Percentiles rank a stretch among this genome's conserved stretches.
Conservation (phyloP, 2,797 vertebrate species). For the Alfaro cultratus region DNA sequence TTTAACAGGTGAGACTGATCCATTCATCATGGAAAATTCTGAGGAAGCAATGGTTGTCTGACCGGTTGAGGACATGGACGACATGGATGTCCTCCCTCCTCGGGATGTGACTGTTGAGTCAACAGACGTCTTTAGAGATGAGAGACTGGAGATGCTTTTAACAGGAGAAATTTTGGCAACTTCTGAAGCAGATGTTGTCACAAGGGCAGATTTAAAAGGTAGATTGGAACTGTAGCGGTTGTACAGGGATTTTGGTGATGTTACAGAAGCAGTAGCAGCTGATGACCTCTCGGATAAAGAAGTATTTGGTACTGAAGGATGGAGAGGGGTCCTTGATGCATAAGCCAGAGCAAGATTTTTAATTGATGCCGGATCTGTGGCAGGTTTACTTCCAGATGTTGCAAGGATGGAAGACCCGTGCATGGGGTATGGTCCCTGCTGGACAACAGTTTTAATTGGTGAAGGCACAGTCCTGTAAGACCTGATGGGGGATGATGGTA, state of each 20-base stretch:
- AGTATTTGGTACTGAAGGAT: constrained; percentile 84
- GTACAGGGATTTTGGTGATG: constrained; percentile 90
- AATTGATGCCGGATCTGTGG: constrained; percentile 89
- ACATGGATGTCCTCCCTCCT: constrained; percentile 80
- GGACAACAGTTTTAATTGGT: constrained; percentile 97
- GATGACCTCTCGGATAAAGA: constrained; percentile 90
- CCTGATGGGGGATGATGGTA: constrained; percentile 92
- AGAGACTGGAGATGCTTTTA: constrained; percentile 85
- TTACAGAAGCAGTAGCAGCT: constrained; percentile 86
- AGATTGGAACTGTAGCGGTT: constrained; percentile 90
- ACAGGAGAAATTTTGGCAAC: constrained; percentile 81
- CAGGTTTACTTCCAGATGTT: constrained; percentile 84
- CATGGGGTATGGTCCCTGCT: constrained; percentile 89
- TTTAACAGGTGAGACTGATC: constrained; percentile 91
- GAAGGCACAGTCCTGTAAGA: constrained; percentile 95
- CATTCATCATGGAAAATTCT: constrained; percentile 89
- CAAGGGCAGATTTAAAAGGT: constrained; percentile 90
- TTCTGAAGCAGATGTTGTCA: constrained; percentile 74
- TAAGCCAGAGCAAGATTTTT: constrained; percentile 91
- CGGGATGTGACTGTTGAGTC: constrained; percentile 84
- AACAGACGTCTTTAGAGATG: constrained; percentile 86
- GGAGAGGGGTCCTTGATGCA: constrained; percentile 90
- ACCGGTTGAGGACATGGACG: constrained; percentile 86
- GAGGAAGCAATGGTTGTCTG: constrained; percentile 87
- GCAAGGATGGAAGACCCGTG: constrained; percentile 85